Base-by-base conservation (phyloP, 2,888 invertebrate species). In the Cactoblastis cactorum region DNA sequence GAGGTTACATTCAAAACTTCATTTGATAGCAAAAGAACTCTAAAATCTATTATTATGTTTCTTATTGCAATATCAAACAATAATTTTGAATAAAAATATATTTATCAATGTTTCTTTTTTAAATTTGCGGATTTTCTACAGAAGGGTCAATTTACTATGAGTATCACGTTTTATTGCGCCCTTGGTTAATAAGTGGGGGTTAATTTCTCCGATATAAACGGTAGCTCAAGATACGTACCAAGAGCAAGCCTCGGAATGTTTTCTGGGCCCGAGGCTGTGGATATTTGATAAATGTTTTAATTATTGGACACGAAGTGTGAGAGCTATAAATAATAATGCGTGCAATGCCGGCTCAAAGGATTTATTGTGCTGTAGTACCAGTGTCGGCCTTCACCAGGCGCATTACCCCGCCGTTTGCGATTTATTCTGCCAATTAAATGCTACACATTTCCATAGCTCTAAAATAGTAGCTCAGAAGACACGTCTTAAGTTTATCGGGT, bases 271-370 rank as follows among this genome's bases (percentile, higher is more conserved):
- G 53, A 45, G 34, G 50, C 52, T 58, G 66, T 64, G 53, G 59
- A 54, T 51, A 48, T 60, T 60, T 62, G 67, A 65, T 67, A 59
- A 68, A 72, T 69, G 67, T 75, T 74, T 75, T 80, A 80, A 81
- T 78, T 74, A 73, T 69, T 68, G 63, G 63, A 61, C 61, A 54
- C 62, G 64, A 73, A 69, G 75, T 71, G 75, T 70, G 58, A 71
- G 64, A 61, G 66, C 58, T 59, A 71, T 77, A 75, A 74, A 74
- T 71, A 66, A n/a, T 58, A 49, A 49, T 62, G 56, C 61, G 63
- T 64, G 57, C 53, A 56, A 55, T 59, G 55, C 57, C 58, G 58
- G 59, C 59, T 60, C 58, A 55, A 65, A 69, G 69, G 71, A 77
- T 77, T 76, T 77, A 74, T 73, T 67, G 68, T 72, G 68, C 64